These are phyloP conservation scores for Cynaeus angustus DNA, from an alignment of 2,888 invertebrate genomes.

Conservation along the genomic window DNA sequence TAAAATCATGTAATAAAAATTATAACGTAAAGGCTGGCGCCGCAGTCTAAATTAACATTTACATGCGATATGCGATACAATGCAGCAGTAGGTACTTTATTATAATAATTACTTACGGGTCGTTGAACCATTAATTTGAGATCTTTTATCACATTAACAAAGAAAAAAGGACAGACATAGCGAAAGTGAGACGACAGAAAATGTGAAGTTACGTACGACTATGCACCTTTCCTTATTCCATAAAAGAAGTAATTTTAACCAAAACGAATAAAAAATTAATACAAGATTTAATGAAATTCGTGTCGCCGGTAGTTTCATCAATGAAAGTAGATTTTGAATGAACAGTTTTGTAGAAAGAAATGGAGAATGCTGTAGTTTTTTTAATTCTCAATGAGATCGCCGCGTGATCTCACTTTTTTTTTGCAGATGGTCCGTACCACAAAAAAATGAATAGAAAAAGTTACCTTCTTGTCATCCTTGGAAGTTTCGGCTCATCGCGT, in stretches of 20 bases:
- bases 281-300: constrained; percentile 35
- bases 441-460: constrained; percentile 15
- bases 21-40: not conserved
- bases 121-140: constrained; percentile 48
- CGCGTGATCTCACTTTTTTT: constrained; percentile 9
- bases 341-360: constrained; percentile 36
- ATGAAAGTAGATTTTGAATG: constrained; percentile 51
- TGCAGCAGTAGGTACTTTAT: constrained; percentile 14
- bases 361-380: constrained; percentile 34
- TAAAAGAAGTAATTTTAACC: constrained; percentile 14
- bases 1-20: not conserved
- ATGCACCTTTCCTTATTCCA: not conserved
- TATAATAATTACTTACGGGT: constrained; percentile 41
- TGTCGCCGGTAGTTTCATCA: constrained; percentile 46
- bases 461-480: constrained; percentile 42
- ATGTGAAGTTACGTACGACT: not conserved
- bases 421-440: not conserved
- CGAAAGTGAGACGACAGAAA: constrained; percentile 2
- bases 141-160: constrained; percentile 39
- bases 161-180: constrained; percentile 15
- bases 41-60: constrained; percentile 34
- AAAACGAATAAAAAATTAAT: constrained; percentile 12
- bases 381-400: constrained; percentile 25
- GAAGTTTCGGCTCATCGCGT: constrained; percentile 3
- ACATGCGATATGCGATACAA: constrained; percentile 4